phyloP scores from a whole-genome alignment of 2,888 invertebrate genomes.

The Sphecodes monilicornis region DNA sequence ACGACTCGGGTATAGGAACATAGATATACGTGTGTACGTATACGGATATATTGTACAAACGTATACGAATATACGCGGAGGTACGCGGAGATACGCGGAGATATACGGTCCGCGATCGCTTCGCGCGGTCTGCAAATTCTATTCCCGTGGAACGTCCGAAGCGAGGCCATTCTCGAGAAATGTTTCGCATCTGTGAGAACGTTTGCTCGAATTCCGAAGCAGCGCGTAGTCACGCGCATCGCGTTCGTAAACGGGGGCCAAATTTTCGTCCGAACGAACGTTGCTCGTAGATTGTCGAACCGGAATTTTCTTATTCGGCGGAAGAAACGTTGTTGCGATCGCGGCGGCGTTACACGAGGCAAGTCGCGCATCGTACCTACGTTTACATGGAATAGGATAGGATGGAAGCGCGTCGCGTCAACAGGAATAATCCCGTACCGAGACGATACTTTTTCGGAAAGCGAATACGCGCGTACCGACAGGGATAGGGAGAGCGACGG shows the following conservation, averaged over 20 bases:
- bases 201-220: slow-evolving; percentile 9
- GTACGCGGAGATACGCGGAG: background rate
- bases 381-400: background rate
- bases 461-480: too few relatives aligned
- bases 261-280: background rate
- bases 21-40: too few relatives aligned
- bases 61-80: background rate
- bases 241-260: background rate
- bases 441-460: background rate
- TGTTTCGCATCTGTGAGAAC: slow-evolving; percentile 21
- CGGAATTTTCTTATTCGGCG: background rate
- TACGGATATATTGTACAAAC: background rate
- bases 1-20: too few relatives aligned
- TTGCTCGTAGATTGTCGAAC: background rate
- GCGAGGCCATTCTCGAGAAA: slow-evolving; percentile 8
- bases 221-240: background rate
- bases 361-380: background rate
- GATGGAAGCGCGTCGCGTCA: too few relatives aligned
- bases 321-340: background rate
- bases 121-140: slow-evolving; percentile 40
- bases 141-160: slow-evolving; percentile 9
- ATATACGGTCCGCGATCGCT: slow-evolving; percentile 14
- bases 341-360: too few relatives aligned
- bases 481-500: background rate
- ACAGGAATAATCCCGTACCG: too few relatives aligned